Evolutionary conservation across 2,113 vertebrate genomes (phyloP).

Genomic region (Mohoua ochrocephala): DNA sequence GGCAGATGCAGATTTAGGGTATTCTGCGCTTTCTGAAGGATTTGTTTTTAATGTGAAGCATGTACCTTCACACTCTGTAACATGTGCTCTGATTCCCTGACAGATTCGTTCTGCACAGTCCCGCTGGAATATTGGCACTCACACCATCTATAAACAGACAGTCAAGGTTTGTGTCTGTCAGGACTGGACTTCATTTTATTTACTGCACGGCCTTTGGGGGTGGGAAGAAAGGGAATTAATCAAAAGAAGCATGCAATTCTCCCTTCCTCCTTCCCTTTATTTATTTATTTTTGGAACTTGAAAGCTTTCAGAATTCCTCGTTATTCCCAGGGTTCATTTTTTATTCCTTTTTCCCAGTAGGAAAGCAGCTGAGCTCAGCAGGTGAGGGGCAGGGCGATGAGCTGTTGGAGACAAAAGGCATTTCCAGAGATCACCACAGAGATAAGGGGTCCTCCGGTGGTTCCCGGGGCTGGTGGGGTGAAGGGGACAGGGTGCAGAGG

Average conservation of each 20-base stretch:
- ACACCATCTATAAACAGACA: constrained; percentile 4
- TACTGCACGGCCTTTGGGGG: neutral
- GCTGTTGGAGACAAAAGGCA: neutral
- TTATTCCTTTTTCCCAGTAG: neutral
- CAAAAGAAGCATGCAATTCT: neutral
- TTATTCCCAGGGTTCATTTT: constrained; percentile 6
- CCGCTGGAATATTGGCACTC: constrained; percentile 34
- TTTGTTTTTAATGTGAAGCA: constrained; percentile 47
- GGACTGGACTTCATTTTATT: constrained; percentile 30
- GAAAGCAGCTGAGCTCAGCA: constrained; percentile 4
- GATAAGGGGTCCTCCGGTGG: neutral
- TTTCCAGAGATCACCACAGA: neutral
- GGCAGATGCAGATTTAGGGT: constrained; percentile 43
- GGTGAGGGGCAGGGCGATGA: neutral
- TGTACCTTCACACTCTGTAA: constrained; percentile 52
- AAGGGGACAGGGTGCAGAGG: neutral
- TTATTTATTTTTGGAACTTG: constrained; percentile 5
- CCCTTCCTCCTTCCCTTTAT: neutral
- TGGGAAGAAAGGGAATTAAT: constrained; percentile 38
- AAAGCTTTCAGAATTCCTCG: constrained; percentile 15
- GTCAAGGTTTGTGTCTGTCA: constrained; percentile 41
- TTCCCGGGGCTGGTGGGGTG: neutral
- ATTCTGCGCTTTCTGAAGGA: constrained; percentile 21
- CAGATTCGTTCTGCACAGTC: constrained; percentile 11
- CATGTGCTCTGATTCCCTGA: constrained; percentile 50